Evolutionary conservation across 2,797 vertebrate species (phyloP), one percentile per base, ranked within the genome.

Genomic region (Lacerta bilineata): DNA sequence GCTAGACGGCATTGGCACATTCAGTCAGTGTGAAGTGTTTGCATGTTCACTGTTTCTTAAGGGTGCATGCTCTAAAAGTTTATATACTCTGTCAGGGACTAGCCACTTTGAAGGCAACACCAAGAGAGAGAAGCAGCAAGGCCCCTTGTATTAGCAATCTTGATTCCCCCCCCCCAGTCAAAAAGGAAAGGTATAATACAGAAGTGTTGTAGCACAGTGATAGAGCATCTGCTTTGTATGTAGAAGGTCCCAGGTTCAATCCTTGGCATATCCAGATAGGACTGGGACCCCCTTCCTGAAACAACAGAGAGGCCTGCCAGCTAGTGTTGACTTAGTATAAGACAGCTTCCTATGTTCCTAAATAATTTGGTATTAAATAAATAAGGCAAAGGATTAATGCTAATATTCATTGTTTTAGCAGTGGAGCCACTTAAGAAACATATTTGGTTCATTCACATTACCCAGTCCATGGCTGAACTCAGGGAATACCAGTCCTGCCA

Each of bases 401-500:
- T 27, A 27, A 71, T 33, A 41, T 43, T 11, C 41, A 69, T 71
- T 20, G 81, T 33, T 83, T 83, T 17, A n/a, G 66, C 29, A 20
- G 29, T 50, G 8, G 29, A 68, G 61, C 27, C 64, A 46, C 39
- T 43, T 36, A 39, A 81, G 9, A 41, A 68, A 23, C 39, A 64
- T 64, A 27, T 59, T 33, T 10, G 41, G 46, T 17, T 25, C 50
- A 61, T 82, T 82, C 39, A 41, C 25, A 20, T n/a, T 69, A 43
- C 39, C 25, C 18, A 61, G 9, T 8, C 80, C 15, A 17, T 17
- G 39, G 18, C 23, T 61, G 25, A 68, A 36, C 15, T 83, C 80
- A 83, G 80, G 27, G 64, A 25, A 83, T 68, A 69, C 64, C 27
- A 9, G 29, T 86, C 68, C 75, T 69, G n/a, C 75, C 43, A 79